Conservation (phyloP, 2,113 vertebrate species). For the Emydocephalus ijimae region DNA sequence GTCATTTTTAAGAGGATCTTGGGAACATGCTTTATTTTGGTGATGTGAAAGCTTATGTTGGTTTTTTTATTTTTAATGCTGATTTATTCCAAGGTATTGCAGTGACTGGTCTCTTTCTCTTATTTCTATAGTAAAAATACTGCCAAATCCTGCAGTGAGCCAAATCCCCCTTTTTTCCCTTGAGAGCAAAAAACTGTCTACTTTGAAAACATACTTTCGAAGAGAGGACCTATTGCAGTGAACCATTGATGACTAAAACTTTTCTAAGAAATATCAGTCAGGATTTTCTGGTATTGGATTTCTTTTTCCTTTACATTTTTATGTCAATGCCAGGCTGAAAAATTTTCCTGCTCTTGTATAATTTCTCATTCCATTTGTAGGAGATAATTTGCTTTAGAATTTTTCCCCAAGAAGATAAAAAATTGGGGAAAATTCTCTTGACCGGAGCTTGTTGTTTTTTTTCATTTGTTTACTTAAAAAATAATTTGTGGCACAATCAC, state of each 20-base stretch:
- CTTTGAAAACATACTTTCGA: neutral
- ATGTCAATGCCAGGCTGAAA: neutral
- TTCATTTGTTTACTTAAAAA: neutral
- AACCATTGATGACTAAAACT: neutral
- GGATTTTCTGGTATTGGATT: neutral
- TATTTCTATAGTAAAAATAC: neutral
- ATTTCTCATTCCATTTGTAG: neutral
- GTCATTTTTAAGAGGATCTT: slow-evolving; percentile 23
- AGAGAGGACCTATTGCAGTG: neutral
- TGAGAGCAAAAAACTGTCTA: neutral
- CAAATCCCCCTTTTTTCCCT: slow-evolving; percentile 12
- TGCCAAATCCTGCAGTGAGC: neutral
- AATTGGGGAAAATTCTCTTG: neutral
- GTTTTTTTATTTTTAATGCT: slow-evolving; percentile 37
- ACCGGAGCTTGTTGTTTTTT: neutral
- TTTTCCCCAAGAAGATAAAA: neutral
- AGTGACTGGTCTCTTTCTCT: slow-evolving; percentile 6
- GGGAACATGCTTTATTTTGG: slow-evolving; percentile 21
- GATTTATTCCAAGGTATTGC: slow-evolving; percentile 25
- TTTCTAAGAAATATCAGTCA: neutral
- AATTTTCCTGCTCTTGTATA: neutral
- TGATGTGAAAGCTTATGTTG: slow-evolving; percentile 30
- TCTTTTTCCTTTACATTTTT: neutral
- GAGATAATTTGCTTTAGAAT: neutral
- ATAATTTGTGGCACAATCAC: neutral